Evolutionary conservation across 2,113 vertebrate species (phyloP).

Genomic region (Plotosus lineatus): DNA sequence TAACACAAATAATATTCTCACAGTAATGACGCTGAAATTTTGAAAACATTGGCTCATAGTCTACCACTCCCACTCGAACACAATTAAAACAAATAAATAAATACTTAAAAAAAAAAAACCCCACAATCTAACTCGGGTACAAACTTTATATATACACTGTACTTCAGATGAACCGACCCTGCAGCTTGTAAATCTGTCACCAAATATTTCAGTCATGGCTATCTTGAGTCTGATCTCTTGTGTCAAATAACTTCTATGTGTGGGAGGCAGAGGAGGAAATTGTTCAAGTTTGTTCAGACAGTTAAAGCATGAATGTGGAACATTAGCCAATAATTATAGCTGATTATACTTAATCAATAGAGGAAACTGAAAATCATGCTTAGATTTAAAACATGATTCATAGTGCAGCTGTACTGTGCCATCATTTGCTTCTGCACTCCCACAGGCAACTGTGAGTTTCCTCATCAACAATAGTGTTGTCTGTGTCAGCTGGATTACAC

Average conservation of each 20-base stretch:
- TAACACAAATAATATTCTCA: no score
- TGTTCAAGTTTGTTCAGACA: background rate
- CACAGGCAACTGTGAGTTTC: slow-evolving; percentile 12
- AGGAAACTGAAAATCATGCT: background rate
- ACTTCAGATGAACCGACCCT: no score
- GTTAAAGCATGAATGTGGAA: background rate
- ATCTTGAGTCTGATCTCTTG: background rate
- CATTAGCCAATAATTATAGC: background rate
- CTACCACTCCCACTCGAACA: no score
- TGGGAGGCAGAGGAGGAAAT: background rate
- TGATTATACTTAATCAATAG: background rate
- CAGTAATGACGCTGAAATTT: no score
- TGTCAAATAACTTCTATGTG: background rate
- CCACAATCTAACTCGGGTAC: no score
- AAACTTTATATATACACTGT: no score
- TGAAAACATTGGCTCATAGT: no score
- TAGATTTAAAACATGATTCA: slow-evolving; percentile 1
- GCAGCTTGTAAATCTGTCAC: background rate
- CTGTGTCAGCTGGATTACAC: slow-evolving; percentile 45
- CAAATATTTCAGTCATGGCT: background rate
- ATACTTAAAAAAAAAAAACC: no score
- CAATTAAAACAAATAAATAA: no score
- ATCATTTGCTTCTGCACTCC: slow-evolving; percentile 1
- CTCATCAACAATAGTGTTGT: slow-evolving; percentile 45
- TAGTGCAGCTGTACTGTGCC: slow-evolving; percentile 9